Base-by-base conservation (phyloP, 2,888 invertebrate genomes). In the Cephus nigrinus region DNA sequence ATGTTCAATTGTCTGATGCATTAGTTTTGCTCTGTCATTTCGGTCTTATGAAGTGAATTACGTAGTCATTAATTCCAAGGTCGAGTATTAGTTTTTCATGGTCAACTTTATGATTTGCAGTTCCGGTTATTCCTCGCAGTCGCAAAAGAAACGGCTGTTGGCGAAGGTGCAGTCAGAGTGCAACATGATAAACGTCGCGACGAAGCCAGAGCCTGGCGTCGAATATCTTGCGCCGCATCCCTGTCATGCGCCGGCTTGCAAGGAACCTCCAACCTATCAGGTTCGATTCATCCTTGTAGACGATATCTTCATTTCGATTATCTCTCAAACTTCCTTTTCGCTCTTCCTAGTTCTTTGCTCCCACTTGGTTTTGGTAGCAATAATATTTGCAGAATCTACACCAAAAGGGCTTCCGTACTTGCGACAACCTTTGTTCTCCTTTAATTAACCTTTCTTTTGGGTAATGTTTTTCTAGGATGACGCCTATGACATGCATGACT, bases 101-200 rank as follows among this genome's bases (percentile, higher is more conserved):
- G 2, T 55, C 31, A 12, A 40, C 55, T 15, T 75, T 36, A 35
- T n/a, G 30, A 71, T 73, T 80, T 86, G 82, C 82, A 91, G 90
- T 86, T 90, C 91, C 78, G 90, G 90, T 82, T 91, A 91, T 80
- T 89, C 94, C 82, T 95, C 95, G 12, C 96, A 96, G 90, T 96
- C 96, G 76, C 97, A 98, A 92, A 98, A 98, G 94, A 98, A 98
- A 91, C 94, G 97, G 36, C 93, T 98, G 76, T 92, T 98, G 81
- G 97, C 97, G 76, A 97, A 98, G 92, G 97, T 97, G 77, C 97
- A 97, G 88, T 95, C 94, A 31, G 95, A 96, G 86, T 95, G 95
- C 87, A 93, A 93, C 91, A 92, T 94, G 88, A 92, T 93, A 79
- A 91, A 91, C 77, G 92, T 94, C 55, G 93, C 93, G 69, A 93